Evolutionary conservation across 2,888 invertebrate genomes (phyloP).

Genomic region (Agriopis aurantiaria): DNA sequence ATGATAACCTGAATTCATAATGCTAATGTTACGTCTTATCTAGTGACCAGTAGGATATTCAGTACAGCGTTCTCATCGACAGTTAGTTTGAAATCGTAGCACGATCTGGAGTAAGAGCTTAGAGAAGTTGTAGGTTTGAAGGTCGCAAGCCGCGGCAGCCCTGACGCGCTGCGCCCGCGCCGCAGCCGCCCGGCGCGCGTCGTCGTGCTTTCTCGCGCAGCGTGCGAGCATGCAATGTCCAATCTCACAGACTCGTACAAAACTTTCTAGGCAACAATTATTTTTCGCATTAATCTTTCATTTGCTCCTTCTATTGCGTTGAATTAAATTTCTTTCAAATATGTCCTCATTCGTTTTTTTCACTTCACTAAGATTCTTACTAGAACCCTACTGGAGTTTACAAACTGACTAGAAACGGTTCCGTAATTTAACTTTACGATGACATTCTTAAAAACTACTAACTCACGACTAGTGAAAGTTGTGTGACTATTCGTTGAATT

Average conservation of each 20-base stretch:
- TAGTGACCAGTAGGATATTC: background rate
- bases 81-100: background rate
- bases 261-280: constrained; percentile 86
- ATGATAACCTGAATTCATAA: background rate
- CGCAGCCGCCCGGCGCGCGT: constrained; percentile 48
- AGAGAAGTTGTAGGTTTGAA: constrained; percentile 33
- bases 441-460: constrained; percentile 56
- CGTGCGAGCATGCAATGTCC: constrained; percentile 84
- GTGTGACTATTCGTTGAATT: constrained; percentile 81
- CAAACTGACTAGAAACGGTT: constrained; percentile 14
- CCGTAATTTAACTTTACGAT: constrained; percentile 46
- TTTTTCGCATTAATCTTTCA: constrained; percentile 85
- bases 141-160: constrained; percentile 43
- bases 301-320: constrained; percentile 72
- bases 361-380: constrained; percentile 10
- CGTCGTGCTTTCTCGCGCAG: constrained; percentile 84
- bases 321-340: constrained; percentile 51
- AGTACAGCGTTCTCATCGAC: background rate
- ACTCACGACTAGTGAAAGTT: constrained; percentile 79
- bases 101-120: background rate
- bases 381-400: constrained; percentile 9
- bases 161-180: constrained; percentile 35
- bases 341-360: constrained; percentile 37
- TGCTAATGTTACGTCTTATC: constrained; percentile 9
- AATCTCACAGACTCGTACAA: constrained; percentile 76